phyloP scores from a whole-genome alignment of 2,797 vertebrate species.

The Clangula hyemalis region DNA sequence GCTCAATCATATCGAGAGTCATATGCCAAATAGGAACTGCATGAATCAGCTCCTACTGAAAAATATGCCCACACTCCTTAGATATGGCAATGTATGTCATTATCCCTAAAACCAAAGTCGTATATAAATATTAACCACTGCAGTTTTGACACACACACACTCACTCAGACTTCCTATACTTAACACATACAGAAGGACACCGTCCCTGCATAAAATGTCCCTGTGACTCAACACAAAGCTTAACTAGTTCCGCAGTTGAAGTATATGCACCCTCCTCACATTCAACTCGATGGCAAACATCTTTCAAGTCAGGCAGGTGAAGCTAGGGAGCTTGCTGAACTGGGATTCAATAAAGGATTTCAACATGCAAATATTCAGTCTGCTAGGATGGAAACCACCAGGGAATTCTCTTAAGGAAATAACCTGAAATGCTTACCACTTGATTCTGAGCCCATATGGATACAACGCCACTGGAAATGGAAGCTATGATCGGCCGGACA shows the following conservation, averaged over 20 bases:
- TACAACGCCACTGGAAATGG: slow-evolving; percentile 97
- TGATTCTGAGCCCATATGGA: slow-evolving; percentile 99
- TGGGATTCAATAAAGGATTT: background rate
- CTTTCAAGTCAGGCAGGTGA: background rate
- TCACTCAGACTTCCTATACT: background rate
- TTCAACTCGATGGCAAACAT: background rate
- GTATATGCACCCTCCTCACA: fast-evolving
- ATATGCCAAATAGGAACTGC: background rate
- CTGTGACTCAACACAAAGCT: background rate
- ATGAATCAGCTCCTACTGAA: background rate
- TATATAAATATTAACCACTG: background rate
- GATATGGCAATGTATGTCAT: background rate
- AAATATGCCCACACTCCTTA: background rate
- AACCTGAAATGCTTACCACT: slow-evolving; percentile 84
- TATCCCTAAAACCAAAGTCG: background rate
- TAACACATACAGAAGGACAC: background rate
- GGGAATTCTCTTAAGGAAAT: background rate
- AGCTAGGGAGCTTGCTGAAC: background rate
- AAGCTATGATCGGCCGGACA: slow-evolving; percentile 95
- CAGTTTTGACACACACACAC: fast-evolving
- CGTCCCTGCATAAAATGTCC: background rate
- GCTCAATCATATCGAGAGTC: background rate
- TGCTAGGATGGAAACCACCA: background rate
- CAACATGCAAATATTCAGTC: background rate
- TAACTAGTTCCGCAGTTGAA: too few species aligned